phyloP scores from a whole-genome alignment of 1,140 invertebrate species.

The Thaumetopoea pityocampa region DNA sequence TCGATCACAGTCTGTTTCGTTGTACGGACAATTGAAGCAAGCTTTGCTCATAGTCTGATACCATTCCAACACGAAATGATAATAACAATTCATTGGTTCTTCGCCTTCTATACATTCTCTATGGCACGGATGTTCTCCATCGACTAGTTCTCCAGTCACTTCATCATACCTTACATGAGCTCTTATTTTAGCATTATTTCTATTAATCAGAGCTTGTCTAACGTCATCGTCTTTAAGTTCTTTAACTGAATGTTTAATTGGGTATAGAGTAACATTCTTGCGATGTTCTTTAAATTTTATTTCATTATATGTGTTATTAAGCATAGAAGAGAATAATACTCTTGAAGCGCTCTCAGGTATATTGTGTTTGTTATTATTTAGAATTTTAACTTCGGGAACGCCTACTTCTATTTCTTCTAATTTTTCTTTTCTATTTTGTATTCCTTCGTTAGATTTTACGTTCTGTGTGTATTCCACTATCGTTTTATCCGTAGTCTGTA shows the following conservation, averaged over 20 bases:
- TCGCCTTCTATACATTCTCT: conserved; percentile 69
- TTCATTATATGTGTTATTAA: conserved; percentile 22
- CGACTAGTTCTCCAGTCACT: conserved; percentile 55
- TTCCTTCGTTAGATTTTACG: conserved; percentile 12
- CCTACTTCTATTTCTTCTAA: conserved; percentile 19
- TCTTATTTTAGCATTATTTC: conserved; percentile 28
- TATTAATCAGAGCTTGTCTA: background rate
- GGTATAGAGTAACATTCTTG: conserved; percentile 13
- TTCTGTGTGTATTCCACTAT: conserved; percentile 8
- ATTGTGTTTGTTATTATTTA: conserved; percentile 26
- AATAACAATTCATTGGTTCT: conserved; percentile 81
- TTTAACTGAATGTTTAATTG: conserved; percentile 21
- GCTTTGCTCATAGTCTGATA: conserved; percentile 92
- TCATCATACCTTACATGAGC: conserved; percentile 57
- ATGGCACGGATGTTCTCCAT: conserved; percentile 68
- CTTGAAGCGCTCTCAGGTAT: conserved; percentile 49
- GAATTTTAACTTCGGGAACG: conserved; percentile 32
- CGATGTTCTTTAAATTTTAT: conserved; percentile 30
- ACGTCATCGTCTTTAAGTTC: conserved; percentile 16
- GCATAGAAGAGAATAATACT: conserved; percentile 37
- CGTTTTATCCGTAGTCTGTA: conserved; percentile 22
- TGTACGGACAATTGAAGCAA: conserved; percentile 89
- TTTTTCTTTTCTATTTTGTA: conserved; percentile 14
- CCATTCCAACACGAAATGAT: conserved; percentile 84
- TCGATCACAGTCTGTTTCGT: conserved; percentile 84